Evolutionary conservation across 2,113 vertebrate species (phyloP), one percentile per base, ranked within the genome.

Genomic region (Phasianus colchicus): DNA sequence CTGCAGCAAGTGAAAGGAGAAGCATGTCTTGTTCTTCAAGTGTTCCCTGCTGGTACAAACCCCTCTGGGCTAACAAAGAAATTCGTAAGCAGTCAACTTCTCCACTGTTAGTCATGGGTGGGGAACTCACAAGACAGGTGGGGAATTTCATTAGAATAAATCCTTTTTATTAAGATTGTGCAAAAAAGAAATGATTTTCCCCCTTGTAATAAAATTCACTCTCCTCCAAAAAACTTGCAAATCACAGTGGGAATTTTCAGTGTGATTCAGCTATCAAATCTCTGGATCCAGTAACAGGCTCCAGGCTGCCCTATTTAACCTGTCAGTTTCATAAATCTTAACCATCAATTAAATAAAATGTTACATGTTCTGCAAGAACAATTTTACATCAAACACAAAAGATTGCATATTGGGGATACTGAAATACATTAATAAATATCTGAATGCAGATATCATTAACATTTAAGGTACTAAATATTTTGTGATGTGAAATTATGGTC

Each of bases 51-150:
- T 84, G 88, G 61, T 32, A 89, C 27, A 93, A 90, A 78, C 4
- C 10, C 54, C 77, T 86, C 22, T 81, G 57, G 65, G 73, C 29
- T 27, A 71, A 45, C 60, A 30, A 47, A 50, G 4, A 90, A 86
- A 90, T 88, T 74, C 47, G 52, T 38, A 84, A 86, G 76, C 42
- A 86, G 32, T 80, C 83, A 90, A 61, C 42, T 88, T 71, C 63
- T 14, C 29, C 48, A 88, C 43, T 18, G 36, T 65, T 90, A 89
- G 47, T 67, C 63, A 42, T 79, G 58, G 55, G 52, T 32, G 18
- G 65, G 36, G 27, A 88, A 69, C 77, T 86, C 5, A 32, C 5
- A 57, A 24, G 54, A 29, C 34, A 91, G 7, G 9, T 61, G 70
- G 38, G 13, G 43, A 83, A 84, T 69, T 72, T 93, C 43, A 27